These are phyloP conservation scores for Myiotriccus ornatus DNA, from an alignment of 2,797 vertebrate genomes.

Conservation along the genomic window DNA sequence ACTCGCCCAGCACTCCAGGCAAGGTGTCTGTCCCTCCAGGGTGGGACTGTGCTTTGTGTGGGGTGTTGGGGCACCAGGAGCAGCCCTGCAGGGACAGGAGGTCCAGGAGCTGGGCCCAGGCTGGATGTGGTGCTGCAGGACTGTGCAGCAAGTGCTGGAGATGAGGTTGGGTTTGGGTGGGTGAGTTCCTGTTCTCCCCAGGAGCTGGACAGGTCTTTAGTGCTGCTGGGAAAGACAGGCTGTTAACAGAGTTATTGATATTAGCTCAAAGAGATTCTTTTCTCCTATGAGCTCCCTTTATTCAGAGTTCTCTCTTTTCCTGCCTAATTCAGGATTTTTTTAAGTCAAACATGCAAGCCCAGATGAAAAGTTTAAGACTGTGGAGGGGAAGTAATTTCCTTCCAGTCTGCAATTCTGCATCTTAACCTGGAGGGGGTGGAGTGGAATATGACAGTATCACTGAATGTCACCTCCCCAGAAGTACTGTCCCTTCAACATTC, in stretches of 20 bases:
- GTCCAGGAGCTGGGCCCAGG: neutral
- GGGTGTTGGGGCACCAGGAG: neutral
- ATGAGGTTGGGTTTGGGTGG: neutral
- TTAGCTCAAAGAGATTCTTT: neutral
- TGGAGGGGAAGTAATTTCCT: neutral
- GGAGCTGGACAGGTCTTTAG: neutral
- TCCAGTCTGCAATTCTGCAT: constrained; percentile 41
- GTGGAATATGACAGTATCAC: constrained; percentile 51
- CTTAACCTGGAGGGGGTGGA: constrained; percentile 73
- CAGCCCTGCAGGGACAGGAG: neutral
- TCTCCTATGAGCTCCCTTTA: fast-evolving
- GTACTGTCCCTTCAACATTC: neutral
- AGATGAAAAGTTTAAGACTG: neutral
- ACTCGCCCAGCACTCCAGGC: neutral
- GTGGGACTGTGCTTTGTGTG: fast-evolving
- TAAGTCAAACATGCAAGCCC: neutral
- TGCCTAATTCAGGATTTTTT: neutral
- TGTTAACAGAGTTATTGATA: neutral
- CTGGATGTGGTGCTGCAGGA: neutral
- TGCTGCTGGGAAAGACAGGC: neutral
- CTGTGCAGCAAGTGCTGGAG: fast-evolving
- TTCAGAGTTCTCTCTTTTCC: neutral
- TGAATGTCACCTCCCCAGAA: neutral
- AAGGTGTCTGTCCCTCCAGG: neutral
- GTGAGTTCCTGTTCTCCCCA: neutral